Evolutionary conservation across 2,888 invertebrate genomes (phyloP).

Genomic region (Willowsia nigromaculata): DNA sequence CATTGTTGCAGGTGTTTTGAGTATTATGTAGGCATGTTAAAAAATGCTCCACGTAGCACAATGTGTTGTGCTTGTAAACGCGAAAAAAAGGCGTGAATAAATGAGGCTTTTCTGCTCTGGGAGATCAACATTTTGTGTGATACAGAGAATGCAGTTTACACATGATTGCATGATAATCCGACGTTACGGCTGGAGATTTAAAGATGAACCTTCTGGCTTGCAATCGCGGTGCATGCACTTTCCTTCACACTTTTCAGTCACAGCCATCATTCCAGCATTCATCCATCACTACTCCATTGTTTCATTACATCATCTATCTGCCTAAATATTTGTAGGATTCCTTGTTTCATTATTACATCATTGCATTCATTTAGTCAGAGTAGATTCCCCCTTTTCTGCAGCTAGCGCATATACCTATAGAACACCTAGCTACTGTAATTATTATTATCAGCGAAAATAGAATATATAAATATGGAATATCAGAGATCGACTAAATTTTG

Average conservation of each 20-base stretch:
- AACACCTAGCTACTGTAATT: background rate
- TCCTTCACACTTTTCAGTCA: background rate
- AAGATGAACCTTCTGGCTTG: background rate
- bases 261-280: background rate
- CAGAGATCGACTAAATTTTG: too few relatives aligned
- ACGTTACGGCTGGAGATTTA: background rate
- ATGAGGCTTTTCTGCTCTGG: background rate
- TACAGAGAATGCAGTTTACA: background rate
- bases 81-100: background rate
- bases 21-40: too few relatives aligned
- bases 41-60: too few relatives aligned
- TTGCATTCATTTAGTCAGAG: background rate
- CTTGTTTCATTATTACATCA: background rate
- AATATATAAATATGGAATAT: too few relatives aligned
- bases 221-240: background rate
- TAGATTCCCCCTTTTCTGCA: constrained; percentile 18
- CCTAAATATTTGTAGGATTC: background rate
- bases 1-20: too few relatives aligned
- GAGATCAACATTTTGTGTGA: background rate
- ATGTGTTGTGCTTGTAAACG: too few relatives aligned
- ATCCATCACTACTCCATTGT: background rate
- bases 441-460: too few relatives aligned
- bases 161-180: constrained; percentile 29
- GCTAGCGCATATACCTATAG: too few relatives aligned
- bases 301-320: background rate